Base-by-base conservation (phyloP, 2,797 vertebrate genomes). In the Ctenosaura bakeri region DNA sequence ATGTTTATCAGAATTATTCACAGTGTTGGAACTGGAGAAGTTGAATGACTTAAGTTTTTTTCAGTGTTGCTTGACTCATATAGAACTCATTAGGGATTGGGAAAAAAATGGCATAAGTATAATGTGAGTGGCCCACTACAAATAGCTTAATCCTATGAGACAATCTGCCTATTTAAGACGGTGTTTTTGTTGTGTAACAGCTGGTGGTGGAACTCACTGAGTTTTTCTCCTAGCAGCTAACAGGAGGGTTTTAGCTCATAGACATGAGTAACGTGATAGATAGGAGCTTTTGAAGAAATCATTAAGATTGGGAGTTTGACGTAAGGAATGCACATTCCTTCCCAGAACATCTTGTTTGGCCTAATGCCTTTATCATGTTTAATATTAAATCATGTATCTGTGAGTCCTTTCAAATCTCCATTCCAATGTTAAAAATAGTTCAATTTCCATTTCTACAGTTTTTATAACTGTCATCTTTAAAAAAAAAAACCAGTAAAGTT, bases 81-180 rank as follows among this genome's bases (percentile, higher is more conserved):
- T 64, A 64, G 64, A 83, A 59, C 54, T 38, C 32, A 46, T 46
- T 85, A 62, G 32, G 73, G 66, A 12, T 56, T 74, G 52, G 50
- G 16, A 26, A 8, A 38, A 26, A 59, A 74, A 86, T 6, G 84
- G 50, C 56, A 35, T 9, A 56, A 54, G 52, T 35, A 16, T 35
- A 86, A 54, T 54, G 52, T 35, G 50, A 54, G 3, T 52, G 50
- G 69, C n/a, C 35, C 46, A 74, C 54, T 73, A 74, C 52, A 83
- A 83, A 83, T 88, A 86, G 87, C 50, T 89, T 83, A 52, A 83
- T 38, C 80, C 54, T 46, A 77, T 26, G 66, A 84, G 88, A 52
- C 56, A 89, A 35, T 64, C 66, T 84, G 88, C 81, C 71, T 77
- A 59, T 74, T 77, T 83, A 83, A 88, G 74, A 62, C 29, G 22